Base-by-base conservation (phyloP, 2,797 vertebrate genomes). In the Trachurus trachurus region DNA sequence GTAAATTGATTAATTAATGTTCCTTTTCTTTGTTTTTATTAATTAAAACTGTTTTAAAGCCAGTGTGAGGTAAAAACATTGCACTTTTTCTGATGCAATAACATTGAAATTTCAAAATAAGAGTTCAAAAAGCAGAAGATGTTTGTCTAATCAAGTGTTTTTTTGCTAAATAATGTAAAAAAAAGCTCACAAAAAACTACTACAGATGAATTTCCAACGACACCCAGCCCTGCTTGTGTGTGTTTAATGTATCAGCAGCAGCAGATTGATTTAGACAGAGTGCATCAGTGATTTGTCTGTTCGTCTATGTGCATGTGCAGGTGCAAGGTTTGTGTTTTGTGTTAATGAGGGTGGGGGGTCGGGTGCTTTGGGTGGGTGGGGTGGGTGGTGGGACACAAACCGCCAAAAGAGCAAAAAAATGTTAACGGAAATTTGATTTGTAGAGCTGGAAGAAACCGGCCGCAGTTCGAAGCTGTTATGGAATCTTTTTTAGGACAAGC, bases 401-500 rank as follows among this genome's bases (percentile, higher is more conserved):
- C 84, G 79, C 82, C 83, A 26, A 81, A 93, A 93, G 91, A 91
- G 78, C 92, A 89, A 91, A 92, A 91, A 91, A 21, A 92, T 93
- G 93, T 95, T 95, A 95, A 95, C 88, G 83, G 84, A 87, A 66
- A 94, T 96, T 96, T 96, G 91, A 95, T 95, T 96, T 95, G 90
- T 96, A 96, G 94, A 95, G 83, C 88, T 92, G 92, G 94, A 95
- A 93, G 94, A 94, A 95, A 93, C 88, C 93, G 91, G 88, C 93
- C 94, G 84, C 94, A 95, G 93, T 93, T 95, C 91, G 93, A 95
- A 92, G 95, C 94, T 89, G 94, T 95, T 94, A 94, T 95, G 94
- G 94, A 95, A 94, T 94, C 95, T 95, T 94, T 95, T 95, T 95
- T 95, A 96, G 94, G 94, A 95, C 94, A 95, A 94, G 93, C 88